Evolutionary conservation across 2,888 invertebrate species (phyloP).

Genomic region (Drosophila nigritarsus): DNA sequence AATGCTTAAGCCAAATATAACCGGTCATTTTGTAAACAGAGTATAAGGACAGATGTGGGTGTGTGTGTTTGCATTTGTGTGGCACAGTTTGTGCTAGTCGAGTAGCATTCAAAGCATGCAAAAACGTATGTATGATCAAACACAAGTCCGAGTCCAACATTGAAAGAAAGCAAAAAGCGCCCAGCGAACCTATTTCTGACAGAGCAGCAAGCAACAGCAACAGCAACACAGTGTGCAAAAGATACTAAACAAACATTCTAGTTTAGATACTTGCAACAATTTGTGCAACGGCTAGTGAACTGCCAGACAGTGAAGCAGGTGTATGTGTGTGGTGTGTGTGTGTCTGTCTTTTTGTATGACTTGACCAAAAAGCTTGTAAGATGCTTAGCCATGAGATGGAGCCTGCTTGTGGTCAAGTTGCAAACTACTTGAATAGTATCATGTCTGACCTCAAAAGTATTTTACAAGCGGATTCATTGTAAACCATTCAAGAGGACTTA

Average conservation of each 20-base stretch:
- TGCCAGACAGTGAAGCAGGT: constrained; percentile 49
- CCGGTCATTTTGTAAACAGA: neutral
- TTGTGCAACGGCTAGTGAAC: constrained; percentile 54
- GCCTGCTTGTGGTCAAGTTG: constrained; percentile 51
- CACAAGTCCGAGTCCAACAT: constrained; percentile 49
- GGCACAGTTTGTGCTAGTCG: constrained; percentile 26
- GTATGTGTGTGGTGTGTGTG: constrained; percentile 30
- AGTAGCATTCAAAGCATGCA: constrained; percentile 54
- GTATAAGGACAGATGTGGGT: neutral
- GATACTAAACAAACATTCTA: constrained; percentile 68
- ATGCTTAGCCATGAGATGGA: constrained; percentile 43
- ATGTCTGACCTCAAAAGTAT: constrained; percentile 47
- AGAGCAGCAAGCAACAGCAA: neutral
- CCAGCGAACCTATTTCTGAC: constrained; percentile 19
- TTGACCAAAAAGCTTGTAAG: constrained; percentile 47
- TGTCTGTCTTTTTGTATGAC: constrained; percentile 6
- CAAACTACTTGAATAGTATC: constrained; percentile 51
- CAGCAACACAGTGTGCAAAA: constrained; percentile 46
- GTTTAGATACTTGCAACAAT: constrained; percentile 63
- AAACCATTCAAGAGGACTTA: constrained; percentile 36
- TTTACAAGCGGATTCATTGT: constrained; percentile 32
- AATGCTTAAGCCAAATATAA: neutral
- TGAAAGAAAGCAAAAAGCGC: constrained; percentile 43
- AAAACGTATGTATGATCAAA: constrained; percentile 58
- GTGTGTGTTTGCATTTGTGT: constrained; percentile 18